A percentile compares a stretch with the other conserved stretches of the same genome.
These are phyloP conservation scores for Hipposideros larvatus DNA, from an alignment of 2,797 vertebrate genomes.

Conservation along the genomic window DNA sequence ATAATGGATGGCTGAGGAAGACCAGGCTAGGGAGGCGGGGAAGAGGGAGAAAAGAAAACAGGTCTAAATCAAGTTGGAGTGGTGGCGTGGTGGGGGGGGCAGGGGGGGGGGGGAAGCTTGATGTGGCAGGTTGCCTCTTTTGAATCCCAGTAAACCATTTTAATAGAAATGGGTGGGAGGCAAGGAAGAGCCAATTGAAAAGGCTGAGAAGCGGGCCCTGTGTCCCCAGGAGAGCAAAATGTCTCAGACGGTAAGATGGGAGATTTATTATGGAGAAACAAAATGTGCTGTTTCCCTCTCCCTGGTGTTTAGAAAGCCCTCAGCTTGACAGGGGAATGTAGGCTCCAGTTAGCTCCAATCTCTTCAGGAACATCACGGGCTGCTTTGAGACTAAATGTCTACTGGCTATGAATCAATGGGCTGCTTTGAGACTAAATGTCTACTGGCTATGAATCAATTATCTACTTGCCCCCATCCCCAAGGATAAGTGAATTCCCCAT, in stretches of 20 bases:
- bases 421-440: slow-evolving; percentile 82
- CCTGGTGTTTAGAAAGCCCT: slow-evolving; percentile 83
- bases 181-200: background rate
- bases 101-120: background rate
- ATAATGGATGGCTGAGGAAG: slow-evolving; percentile 25
- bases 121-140: slow-evolving; percentile 58
- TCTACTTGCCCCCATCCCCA: slow-evolving; percentile 66
- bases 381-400: slow-evolving; percentile 82
- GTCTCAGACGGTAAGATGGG: slow-evolving; percentile 81
- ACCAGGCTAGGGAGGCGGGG: background rate
- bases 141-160: slow-evolving; percentile 30
- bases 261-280: slow-evolving; percentile 85
- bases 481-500: slow-evolving; percentile 79
- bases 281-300: slow-evolving; percentile 83
- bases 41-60: background rate
- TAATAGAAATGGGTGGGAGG: background rate
- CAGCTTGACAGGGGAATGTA: slow-evolving; percentile 78
- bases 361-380: slow-evolving; percentile 65
- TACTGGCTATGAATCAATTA: slow-evolving; percentile 85
- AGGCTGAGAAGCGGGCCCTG: slow-evolving; percentile 46
- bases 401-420: slow-evolving; percentile 83
- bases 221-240: slow-evolving; percentile 73
- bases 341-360: slow-evolving; percentile 70
- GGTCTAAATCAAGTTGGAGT: background rate
- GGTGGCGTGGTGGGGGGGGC: background rate